These are phyloP conservation scores for Melolontha melolontha DNA, from an alignment of 2,888 invertebrate genomes.

Conservation along the genomic window DNA sequence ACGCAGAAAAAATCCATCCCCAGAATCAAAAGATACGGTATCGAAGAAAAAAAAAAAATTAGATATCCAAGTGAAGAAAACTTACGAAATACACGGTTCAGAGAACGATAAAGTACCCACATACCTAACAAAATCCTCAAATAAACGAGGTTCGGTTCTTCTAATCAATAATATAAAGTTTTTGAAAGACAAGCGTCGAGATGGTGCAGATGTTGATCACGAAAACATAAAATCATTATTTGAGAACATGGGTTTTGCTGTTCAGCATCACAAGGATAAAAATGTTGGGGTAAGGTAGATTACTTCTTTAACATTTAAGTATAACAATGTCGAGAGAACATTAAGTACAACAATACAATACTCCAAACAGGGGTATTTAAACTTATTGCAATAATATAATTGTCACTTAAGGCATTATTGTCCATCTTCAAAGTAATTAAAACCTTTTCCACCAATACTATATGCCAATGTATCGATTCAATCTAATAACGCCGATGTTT, in stretches of 20 bases:
- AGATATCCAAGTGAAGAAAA: constrained; percentile 43
- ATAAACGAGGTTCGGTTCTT: constrained; percentile 56
- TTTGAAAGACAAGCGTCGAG: constrained; percentile 57
- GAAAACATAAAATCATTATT: constrained; percentile 72
- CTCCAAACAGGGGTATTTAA: no score
- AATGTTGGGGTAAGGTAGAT: constrained; percentile 62
- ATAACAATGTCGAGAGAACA: no score
- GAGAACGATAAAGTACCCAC: constrained; percentile 50
- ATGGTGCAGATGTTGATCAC: constrained; percentile 73
- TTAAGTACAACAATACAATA: no score
- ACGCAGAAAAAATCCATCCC: background rate
- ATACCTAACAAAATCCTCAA: constrained; percentile 55
- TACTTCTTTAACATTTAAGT: no score
- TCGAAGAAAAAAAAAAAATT: no score
- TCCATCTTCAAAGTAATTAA: no score
- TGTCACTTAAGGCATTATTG: no score
- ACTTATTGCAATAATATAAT: no score
- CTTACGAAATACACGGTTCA: constrained; percentile 43
- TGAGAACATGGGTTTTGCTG: constrained; percentile 70
- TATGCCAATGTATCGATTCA: no score
- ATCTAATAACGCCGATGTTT: no score
- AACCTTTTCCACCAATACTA: no score
- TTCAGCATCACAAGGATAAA: constrained; percentile 65
- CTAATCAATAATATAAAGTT: constrained; percentile 62
- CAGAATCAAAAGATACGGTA: background rate